Conservation (phyloP, 2,888 invertebrate species). For the Phyllotreta striolata region DNA sequence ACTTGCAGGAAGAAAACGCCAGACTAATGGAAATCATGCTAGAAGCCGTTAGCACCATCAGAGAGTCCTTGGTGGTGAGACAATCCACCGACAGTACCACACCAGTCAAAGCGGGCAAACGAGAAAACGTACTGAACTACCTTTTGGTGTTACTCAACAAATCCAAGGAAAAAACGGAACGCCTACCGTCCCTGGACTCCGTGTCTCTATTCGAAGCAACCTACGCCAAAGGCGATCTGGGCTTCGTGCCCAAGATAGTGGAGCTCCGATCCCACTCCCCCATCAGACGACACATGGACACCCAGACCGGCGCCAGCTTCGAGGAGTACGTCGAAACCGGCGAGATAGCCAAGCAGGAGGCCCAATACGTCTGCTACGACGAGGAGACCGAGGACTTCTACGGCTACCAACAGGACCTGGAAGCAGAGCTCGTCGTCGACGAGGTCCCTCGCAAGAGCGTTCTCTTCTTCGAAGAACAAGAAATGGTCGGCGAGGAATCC, state of each 20-base stretch:
- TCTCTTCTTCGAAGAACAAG: constrained; percentile 49
- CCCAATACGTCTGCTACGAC: not conserved
- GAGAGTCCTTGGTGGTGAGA: constrained; percentile 65
- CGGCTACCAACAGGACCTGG: constrained; percentile 22
- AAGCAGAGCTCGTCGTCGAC: constrained; percentile 23
- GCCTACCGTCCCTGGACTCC: constrained; percentile 62
- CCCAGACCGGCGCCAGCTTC: constrained; percentile 52
- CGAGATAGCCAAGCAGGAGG: not conserved
- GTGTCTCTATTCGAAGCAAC: constrained; percentile 56
- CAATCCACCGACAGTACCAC: constrained; percentile 57
- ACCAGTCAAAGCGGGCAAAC: constrained; percentile 62
- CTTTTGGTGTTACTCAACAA: constrained; percentile 54
- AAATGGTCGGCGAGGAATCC: constrained; percentile 43
- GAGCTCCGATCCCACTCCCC: constrained; percentile 52
- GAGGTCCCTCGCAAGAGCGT: constrained; percentile 38
- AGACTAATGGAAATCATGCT: constrained; percentile 67
- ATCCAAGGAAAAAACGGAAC: constrained; percentile 56
- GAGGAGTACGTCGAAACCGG: constrained; percentile 42
- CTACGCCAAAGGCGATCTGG: constrained; percentile 72
- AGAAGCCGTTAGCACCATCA: constrained; percentile 69
- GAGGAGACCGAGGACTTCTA: constrained; percentile 7
- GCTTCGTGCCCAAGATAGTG: constrained; percentile 68
- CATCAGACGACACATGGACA: constrained; percentile 48
- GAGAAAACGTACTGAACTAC: constrained; percentile 65
- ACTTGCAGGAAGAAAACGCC: constrained; percentile 63